Percentiles rank a stretch among this genome's conserved stretches.
Evolutionary conservation across 2,113 vertebrate species (phyloP).

Genomic region (Toxotes chatareus): DNA sequence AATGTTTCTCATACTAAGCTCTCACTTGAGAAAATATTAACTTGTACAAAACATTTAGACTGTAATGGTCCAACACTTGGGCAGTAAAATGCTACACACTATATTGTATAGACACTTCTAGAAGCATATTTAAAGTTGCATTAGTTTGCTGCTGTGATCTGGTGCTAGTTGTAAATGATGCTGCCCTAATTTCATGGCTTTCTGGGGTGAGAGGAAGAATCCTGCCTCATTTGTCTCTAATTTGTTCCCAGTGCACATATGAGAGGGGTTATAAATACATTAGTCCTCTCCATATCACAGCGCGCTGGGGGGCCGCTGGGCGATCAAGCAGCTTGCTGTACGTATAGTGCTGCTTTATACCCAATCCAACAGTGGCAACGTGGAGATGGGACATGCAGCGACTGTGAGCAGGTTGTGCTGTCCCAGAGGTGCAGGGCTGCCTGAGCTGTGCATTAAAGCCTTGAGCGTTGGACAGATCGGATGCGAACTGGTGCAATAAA

Average conservation of each 20-base stretch:
- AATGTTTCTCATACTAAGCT: neutral
- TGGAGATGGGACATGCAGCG: constrained; percentile 51
- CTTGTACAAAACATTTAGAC: constrained; percentile 11
- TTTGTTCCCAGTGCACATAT: constrained; percentile 75
- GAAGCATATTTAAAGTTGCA: constrained; percentile 63
- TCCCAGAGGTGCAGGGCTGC: constrained; percentile 47
- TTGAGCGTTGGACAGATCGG: constrained; percentile 47
- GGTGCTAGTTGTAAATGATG: constrained; percentile 61
- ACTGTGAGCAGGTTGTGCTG: constrained; percentile 50
- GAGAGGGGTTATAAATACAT: constrained; percentile 79
- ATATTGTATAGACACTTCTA: constrained; percentile 39
- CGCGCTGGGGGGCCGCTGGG: constrained; percentile 56
- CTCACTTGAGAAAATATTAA: neutral
- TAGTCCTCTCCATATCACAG: constrained; percentile 56
- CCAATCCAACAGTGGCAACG: constrained; percentile 23
- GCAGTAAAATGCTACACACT: constrained; percentile 25
- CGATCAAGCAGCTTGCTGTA: constrained; percentile 61
- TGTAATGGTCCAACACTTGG: constrained; percentile 22
- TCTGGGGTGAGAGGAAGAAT: constrained; percentile 62
- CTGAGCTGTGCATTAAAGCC: constrained; percentile 51
- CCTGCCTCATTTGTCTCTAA: constrained; percentile 75
- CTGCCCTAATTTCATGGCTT: constrained; percentile 72
- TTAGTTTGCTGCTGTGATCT: constrained; percentile 64
- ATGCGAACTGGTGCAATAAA: constrained; percentile 24
- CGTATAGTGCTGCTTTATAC: constrained; percentile 39